Conservation (phyloP, 2,113 vertebrate genomes). For the Tachuris rubrigastra region DNA sequence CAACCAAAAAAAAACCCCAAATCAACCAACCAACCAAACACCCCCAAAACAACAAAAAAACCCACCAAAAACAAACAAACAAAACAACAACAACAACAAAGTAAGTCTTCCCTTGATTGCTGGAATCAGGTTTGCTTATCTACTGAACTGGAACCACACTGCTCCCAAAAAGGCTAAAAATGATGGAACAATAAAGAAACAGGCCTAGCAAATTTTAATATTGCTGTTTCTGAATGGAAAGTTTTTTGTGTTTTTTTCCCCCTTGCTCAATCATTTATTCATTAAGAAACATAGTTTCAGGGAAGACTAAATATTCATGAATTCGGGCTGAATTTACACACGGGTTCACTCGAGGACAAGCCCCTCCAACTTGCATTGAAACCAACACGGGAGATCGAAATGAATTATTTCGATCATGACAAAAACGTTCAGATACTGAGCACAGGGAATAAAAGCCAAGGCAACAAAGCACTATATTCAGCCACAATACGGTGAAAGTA, state of each 20-base stretch:
- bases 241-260: background rate
- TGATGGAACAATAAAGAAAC: background rate
- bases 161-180: background rate
- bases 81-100: no score
- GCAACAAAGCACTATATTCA: constrained; percentile 10
- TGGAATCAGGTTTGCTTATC: background rate
- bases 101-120: background rate
- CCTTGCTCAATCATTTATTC: constrained; percentile 40
- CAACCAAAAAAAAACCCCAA: background rate
- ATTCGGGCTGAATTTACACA: constrained; percentile 26
- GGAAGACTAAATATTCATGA: constrained; percentile 44
- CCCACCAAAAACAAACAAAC: background rate
- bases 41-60: no score
- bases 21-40: no score
- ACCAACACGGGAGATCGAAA: background rate
- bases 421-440: background rate
- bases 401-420: background rate
- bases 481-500: background rate
- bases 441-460: background rate
- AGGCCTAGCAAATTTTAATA: background rate
- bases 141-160: background rate
- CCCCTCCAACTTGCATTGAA: background rate
- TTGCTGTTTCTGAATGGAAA: background rate
- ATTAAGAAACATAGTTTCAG: constrained; percentile 26
- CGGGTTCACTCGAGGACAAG: constrained; percentile 42